Conservation (phyloP, 2,113 vertebrate genomes). For the Falcunculus frontatus region DNA sequence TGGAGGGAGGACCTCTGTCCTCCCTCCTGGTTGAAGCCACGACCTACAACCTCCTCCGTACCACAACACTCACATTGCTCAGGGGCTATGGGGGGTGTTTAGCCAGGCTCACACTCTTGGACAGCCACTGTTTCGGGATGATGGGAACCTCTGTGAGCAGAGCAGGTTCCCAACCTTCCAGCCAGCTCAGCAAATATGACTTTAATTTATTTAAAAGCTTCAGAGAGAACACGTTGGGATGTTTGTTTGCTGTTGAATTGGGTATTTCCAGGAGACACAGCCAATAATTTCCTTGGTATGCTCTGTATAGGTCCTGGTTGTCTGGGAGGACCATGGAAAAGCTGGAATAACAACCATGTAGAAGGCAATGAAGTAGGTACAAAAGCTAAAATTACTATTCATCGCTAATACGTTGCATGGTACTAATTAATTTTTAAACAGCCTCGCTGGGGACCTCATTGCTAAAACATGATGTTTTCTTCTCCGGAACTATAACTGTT, state of each 20-base stretch:
- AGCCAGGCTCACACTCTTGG: background rate
- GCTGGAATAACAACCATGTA: background rate
- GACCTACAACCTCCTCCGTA: background rate
- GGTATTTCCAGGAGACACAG: background rate
- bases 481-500: constrained; percentile 49
- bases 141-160: background rate
- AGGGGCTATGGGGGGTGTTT: accelerated
- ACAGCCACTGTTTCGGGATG: background rate
- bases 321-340: background rate
- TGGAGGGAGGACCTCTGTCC: background rate
- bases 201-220: background rate
- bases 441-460: constrained; percentile 59
- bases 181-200: background rate
- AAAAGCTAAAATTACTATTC: constrained; percentile 46
- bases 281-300: background rate
- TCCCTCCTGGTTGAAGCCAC: background rate
- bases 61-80: accelerated
- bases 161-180: background rate
- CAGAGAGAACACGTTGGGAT: accelerated
- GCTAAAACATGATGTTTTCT: constrained; percentile 65
- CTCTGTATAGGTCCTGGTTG: background rate
- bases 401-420: background rate
- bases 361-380: background rate
- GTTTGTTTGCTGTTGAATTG: background rate
- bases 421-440: constrained; percentile 72